phyloP scores from a whole-genome alignment of 2,797 vertebrate species.

The Peromyscus aztecus region DNA sequence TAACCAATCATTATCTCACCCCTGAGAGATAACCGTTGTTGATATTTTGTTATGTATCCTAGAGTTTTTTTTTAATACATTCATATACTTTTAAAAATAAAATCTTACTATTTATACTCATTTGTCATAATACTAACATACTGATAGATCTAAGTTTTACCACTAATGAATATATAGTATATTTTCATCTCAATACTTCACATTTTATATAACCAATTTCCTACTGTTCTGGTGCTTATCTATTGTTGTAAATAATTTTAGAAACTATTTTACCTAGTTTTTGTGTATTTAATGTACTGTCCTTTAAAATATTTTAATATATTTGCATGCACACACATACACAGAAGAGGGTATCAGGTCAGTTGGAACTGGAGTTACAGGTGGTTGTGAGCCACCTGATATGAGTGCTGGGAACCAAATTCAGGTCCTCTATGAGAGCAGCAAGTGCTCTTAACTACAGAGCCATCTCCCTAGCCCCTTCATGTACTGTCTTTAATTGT shows the following conservation, averaged over 20 bases:
- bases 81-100: constrained; percentile 34
- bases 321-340: not conserved
- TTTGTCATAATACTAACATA: constrained; percentile 1
- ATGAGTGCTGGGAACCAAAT: not conserved
- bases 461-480: not conserved
- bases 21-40: not conserved
- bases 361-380: not conserved
- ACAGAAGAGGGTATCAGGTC: not conserved
- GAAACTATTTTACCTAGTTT: not conserved
- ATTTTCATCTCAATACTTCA: not conserved
- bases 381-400: not conserved
- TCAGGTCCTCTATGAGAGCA: not conserved
- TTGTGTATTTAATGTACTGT: not conserved
- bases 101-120: not conserved
- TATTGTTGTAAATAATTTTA: not conserved
- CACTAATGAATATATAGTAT: constrained; percentile 14
- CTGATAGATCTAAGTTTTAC: not conserved
- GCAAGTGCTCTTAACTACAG: not conserved
- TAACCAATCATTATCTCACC: not conserved
- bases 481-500: not conserved
- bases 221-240: not conserved
- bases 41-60: not conserved
- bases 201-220: not conserved
- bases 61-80: not conserved
- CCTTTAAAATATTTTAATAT: not conserved